These are phyloP conservation scores for Reticulitermes speratus DNA, from an alignment of 1,140 invertebrate genomes.

Conservation along the genomic window DNA sequence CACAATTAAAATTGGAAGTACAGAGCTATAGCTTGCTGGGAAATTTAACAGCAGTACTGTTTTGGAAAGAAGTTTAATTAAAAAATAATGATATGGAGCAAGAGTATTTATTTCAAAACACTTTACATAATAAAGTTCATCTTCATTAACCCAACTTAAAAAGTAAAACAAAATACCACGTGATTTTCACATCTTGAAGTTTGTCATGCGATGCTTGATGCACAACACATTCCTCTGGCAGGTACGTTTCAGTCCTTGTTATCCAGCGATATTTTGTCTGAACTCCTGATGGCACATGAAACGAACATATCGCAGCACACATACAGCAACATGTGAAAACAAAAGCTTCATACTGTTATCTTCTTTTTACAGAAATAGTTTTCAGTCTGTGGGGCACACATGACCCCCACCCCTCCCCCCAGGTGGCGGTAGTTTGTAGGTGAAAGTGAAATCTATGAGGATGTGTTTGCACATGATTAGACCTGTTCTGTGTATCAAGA, in stretches of 20 bases:
- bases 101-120: not conserved
- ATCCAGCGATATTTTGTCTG: constrained; percentile 11
- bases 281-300: constrained; percentile 1
- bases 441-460: too few relatives aligned
- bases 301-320: constrained; percentile 12
- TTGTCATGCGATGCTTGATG: not conserved
- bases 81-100: not conserved
- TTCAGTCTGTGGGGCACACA: constrained; percentile 79
- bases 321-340: constrained; percentile 15
- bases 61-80: not conserved
- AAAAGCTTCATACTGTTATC: constrained; percentile 32
- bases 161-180: not conserved
- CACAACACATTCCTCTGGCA: not conserved
- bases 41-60: not conserved
- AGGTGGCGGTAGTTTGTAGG: constrained; percentile 83
- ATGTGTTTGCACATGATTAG: too few relatives aligned
- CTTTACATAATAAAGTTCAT: not conserved
- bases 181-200: not conserved
- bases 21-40: not conserved
- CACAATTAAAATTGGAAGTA: constrained; percentile 1
- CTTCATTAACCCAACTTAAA: not conserved
- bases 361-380: constrained; percentile 62
- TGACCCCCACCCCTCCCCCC: constrained; percentile 96
- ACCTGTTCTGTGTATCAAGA: too few relatives aligned
- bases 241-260: not conserved